These are phyloP conservation scores for Toxotes lorentzi DNA, from an alignment of 2,797 vertebrate species.

Conservation along the genomic window DNA sequence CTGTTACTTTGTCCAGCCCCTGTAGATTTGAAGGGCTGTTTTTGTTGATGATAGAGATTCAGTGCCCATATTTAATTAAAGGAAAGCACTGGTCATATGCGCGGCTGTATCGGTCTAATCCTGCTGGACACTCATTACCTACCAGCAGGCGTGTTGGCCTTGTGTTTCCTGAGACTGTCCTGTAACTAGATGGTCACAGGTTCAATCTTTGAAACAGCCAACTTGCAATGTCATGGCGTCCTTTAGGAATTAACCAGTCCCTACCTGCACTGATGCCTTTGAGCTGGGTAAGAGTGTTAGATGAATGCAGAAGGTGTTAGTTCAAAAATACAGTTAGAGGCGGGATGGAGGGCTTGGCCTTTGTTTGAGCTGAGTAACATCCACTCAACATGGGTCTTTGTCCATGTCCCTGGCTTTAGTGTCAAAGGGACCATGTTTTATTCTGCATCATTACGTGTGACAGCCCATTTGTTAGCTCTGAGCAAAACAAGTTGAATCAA, in stretches of 20 bases:
- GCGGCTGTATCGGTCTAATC: conserved; percentile 41
- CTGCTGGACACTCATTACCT: conserved; percentile 68
- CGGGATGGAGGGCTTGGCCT: conserved; percentile 34
- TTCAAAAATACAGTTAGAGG: conserved; percentile 27
- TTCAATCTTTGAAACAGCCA: conserved; percentile 62
- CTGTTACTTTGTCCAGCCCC: conserved; percentile 2
- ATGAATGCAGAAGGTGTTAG: conserved; percentile 34
- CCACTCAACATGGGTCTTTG: neutral
- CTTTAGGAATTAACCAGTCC: conserved; percentile 56
- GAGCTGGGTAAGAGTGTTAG: conserved; percentile 32
- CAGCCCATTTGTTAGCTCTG: conserved; percentile 73
- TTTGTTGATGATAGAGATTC: conserved; percentile 22
- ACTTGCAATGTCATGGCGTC: conserved; percentile 70
- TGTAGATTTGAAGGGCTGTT: conserved; percentile 1
- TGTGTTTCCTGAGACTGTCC: conserved; percentile 56
- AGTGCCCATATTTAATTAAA: conserved; percentile 54
- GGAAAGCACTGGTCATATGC: conserved; percentile 31
- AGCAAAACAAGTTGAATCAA: conserved; percentile 73
- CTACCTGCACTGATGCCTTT: conserved; percentile 18
- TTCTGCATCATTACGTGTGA: conserved; percentile 68
- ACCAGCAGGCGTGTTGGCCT: conserved; percentile 72
- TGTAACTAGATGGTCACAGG: conserved; percentile 75
- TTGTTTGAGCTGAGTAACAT: conserved; percentile 37
- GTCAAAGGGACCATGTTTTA: conserved; percentile 60
- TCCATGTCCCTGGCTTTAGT: conserved; percentile 48